phyloP scores from a whole-genome alignment of 2,888 invertebrate genomes.

The Lasiommata megera region DNA sequence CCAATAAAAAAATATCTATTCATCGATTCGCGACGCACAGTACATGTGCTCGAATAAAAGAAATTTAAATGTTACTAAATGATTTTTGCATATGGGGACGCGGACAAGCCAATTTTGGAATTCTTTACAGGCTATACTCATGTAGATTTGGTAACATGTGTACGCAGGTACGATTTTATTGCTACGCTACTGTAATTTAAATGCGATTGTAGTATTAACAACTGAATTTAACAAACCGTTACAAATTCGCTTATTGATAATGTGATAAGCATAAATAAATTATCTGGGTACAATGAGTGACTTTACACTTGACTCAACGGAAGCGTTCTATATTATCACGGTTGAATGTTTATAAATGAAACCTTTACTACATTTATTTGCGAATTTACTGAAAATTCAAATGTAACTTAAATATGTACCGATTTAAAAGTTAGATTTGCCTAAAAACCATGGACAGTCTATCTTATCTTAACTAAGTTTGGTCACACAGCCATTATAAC shows the following conservation, averaged over 20 bases:
- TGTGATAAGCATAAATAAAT: constrained; percentile 38
- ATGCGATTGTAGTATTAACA: constrained; percentile 57
- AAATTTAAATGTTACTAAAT: constrained; percentile 74
- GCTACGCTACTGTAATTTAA: constrained; percentile 43
- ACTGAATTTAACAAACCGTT: constrained; percentile 68
- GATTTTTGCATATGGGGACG: constrained; percentile 76
- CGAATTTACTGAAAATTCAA: no score
- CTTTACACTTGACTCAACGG: constrained; percentile 14
- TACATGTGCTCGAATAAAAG: constrained; percentile 68
- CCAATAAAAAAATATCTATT: constrained; percentile 67
- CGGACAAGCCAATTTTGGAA: constrained; percentile 34
- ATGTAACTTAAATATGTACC: no score
- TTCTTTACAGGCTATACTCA: constrained; percentile 39
- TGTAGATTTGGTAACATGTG: constrained; percentile 45
- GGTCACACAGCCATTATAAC: no score
- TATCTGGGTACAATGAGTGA: constrained; percentile 20
- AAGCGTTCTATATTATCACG: not conserved
- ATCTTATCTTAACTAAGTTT: no score
- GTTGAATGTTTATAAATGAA: no score
- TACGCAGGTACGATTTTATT: constrained; percentile 40
- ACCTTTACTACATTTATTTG: no score
- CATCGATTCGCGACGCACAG: constrained; percentile 64
- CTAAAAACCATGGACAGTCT: no score
- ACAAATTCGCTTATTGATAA: constrained; percentile 47
- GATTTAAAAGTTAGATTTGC: no score